Evolutionary conservation across 2,888 invertebrate species (phyloP), one percentile per base, ranked within the genome.

Genomic region (Melanophora roralis): DNA sequence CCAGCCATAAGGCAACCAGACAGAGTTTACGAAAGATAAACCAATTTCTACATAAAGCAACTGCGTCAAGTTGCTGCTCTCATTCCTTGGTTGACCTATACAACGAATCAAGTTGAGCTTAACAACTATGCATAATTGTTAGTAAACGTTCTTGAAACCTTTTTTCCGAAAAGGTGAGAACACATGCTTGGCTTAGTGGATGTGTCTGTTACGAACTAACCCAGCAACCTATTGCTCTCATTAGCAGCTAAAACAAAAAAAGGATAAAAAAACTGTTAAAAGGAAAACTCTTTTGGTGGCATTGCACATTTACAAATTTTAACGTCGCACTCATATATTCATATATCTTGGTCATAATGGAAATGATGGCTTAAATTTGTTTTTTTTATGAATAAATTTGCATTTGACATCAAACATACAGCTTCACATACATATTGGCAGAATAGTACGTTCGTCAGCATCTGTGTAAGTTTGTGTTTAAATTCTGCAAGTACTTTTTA

Each of bases 201-300:
- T 57, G 12, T 21, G 32, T 51, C 47, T 49, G 55, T n/a, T 68
- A 67, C 49, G 76, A 76, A 76, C 76, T 80, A 80, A 80, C 80
- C 80, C 76, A 80, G 76, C 76, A 80, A 80, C 80, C 80, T 80
- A 80, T 80, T 80, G 80, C 80, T 80, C 80, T 80, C 80, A 80
- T 80, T 80, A 80, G 76, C 76, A 80, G 68, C 80, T 64, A 57
- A 79, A 79, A 75, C 59, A 71, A 75, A 75, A 75, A 47, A 45
- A 27, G 19, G 2, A 21, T 36, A 49, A 60, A 12, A 34, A 55
- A 38, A 19, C 7, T 12, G 16, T 21, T 23, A 19, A 51, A 43
- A 9, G 34, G 53, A 60, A 60, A 68, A 68, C 60, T 36, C 51
- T 67, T 67, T 23, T 60, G 34, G 38, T 57, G 49, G 65, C 57